phyloP scores from a whole-genome alignment of 1,140 invertebrate species.

The Zaprionus camerounensis region DNA sequence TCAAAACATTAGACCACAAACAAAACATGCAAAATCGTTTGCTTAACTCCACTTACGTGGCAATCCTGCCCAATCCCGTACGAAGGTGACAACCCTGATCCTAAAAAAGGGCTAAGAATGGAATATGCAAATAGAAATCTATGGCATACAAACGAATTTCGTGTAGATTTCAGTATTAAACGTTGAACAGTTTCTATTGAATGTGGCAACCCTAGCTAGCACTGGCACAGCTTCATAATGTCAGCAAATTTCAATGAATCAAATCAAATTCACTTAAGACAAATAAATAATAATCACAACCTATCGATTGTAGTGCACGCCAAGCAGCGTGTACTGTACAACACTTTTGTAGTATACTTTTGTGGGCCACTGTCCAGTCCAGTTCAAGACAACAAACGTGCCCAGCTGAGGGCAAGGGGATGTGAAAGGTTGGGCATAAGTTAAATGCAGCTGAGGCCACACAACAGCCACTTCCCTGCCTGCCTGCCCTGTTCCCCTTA shows the following conservation, averaged over 20 bases:
- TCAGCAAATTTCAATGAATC: too few relatives aligned
- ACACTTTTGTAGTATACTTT: slow-evolving; percentile 73
- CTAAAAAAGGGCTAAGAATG: too few relatives aligned
- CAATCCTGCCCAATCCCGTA: too few relatives aligned
- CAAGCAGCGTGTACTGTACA: slow-evolving; percentile 26
- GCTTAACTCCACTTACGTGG: too few relatives aligned
- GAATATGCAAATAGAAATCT: too few relatives aligned
- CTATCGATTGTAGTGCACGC: not conserved
- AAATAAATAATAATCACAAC: too few relatives aligned
- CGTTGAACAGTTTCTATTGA: not conserved
- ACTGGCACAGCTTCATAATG: too few relatives aligned
- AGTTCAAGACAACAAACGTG: slow-evolving; percentile 43
- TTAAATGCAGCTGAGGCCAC: slow-evolving; percentile 75
- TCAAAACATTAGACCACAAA: not conserved
- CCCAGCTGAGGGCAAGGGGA: not conserved
- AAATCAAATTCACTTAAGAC: too few relatives aligned
- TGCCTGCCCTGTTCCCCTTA: not conserved
- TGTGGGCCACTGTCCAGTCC: slow-evolving; percentile 44
- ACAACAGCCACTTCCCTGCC: slow-evolving; percentile 7
- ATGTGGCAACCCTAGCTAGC: not conserved
- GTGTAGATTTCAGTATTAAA: too few relatives aligned
- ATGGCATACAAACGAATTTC: too few relatives aligned
- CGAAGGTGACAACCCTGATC: too few relatives aligned
- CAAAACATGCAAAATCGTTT: not conserved
- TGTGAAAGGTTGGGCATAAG: slow-evolving; percentile 35